Conservation (phyloP, 2,113 vertebrate genomes). For the Tupaia chinensis region DNA sequence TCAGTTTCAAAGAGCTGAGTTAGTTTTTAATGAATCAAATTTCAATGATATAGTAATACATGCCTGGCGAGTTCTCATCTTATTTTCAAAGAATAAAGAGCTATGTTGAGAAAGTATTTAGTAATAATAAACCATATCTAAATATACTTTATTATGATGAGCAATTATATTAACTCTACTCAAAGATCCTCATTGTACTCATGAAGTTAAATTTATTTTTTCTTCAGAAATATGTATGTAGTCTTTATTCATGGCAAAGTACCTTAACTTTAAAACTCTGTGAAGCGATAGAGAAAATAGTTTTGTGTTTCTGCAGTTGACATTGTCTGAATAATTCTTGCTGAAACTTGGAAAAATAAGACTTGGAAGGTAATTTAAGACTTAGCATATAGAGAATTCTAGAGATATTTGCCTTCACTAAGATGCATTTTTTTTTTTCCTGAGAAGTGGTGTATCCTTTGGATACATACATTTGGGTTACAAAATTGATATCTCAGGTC, state of each 20-base stretch:
- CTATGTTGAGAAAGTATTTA: not conserved
- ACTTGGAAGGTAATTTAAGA: not conserved
- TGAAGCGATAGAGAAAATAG: not conserved
- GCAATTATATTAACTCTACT: not conserved
- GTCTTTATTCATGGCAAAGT: not conserved
- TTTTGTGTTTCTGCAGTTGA: not conserved
- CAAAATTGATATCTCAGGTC: not conserved
- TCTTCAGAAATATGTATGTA: not conserved
- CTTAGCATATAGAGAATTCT: not conserved
- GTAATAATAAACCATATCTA: not conserved
- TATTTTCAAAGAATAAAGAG: not conserved
- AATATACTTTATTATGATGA: not conserved
- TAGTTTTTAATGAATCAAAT: not conserved
- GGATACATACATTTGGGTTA: not conserved
- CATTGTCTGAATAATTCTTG: not conserved
- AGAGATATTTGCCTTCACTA: not conserved
- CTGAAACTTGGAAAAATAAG: not conserved
- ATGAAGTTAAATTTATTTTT: constrained; percentile 25
- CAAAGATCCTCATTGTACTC: not conserved
- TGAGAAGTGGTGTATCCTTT: not conserved
- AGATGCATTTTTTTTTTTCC: not conserved
- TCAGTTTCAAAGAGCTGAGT: not conserved
- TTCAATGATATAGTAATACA: not conserved
- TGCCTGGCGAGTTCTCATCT: not conserved
- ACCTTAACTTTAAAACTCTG: not conserved